These are phyloP conservation scores for Chionoecetes opilio DNA, from an alignment of 1,140 invertebrate species.

Conservation along the genomic window DNA sequence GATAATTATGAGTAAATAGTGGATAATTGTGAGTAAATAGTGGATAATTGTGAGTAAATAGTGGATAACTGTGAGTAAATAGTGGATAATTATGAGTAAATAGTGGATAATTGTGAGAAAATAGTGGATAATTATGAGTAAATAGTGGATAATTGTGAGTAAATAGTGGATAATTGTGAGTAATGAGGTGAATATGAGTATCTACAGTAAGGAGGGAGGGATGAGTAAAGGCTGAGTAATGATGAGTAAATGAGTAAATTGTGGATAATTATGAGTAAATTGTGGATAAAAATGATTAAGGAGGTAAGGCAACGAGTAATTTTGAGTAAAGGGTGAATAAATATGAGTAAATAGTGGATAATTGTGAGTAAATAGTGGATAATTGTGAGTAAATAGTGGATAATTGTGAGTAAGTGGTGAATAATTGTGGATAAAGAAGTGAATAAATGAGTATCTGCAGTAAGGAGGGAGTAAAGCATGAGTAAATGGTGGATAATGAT, in stretches of 20 bases:
- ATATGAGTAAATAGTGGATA: not conserved
- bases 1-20: no score
- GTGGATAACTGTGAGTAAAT: not conserved
- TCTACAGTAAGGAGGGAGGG: no score
- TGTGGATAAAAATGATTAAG: not conserved
- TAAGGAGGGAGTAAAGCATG: not conserved
- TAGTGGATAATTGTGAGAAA: not conserved
- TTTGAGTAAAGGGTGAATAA: not conserved
- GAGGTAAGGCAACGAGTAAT: no score
- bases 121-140: not conserved
- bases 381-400: not conserved
- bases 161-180: no score
- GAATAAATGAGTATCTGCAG: no score
- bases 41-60: not conserved
- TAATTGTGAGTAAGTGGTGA: not conserved
- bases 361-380: no score
- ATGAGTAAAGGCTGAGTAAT: not conserved
- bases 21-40: not conserved
- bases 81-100: conserved; percentile 5
- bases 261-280: not conserved
- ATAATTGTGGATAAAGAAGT: not conserved
- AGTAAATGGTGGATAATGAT: not conserved
- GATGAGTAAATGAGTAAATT: not conserved
- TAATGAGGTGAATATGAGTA: no score
- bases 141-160: not conserved